These are phyloP conservation scores for Gasterosteus aculeatus DNA, from an alignment of 2,113 vertebrate species.

Conservation along the genomic window DNA sequence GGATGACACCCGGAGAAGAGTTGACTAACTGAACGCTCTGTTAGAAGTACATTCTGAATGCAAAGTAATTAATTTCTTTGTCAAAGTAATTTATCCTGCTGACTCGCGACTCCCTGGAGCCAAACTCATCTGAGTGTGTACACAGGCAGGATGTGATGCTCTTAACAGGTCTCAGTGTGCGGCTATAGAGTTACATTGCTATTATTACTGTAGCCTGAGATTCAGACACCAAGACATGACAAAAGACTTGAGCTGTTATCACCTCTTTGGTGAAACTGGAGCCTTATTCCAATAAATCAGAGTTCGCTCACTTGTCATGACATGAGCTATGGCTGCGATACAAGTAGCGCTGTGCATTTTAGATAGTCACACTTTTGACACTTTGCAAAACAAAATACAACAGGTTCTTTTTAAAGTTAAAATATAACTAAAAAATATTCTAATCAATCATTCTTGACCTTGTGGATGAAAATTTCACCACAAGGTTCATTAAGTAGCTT, in stretches of 20 bases:
- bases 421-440: background rate
- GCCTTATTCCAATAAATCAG: slow-evolving; percentile 32
- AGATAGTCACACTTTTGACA: background rate
- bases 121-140: slow-evolving; percentile 57
- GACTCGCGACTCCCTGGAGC: slow-evolving; percentile 70
- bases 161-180: slow-evolving; percentile 47
- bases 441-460: background rate
- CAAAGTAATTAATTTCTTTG: slow-evolving; percentile 66
- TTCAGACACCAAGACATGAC: slow-evolving; percentile 58
- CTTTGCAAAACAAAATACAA: background rate
- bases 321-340: background rate
- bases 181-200: slow-evolving; percentile 59
- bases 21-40: slow-evolving; percentile 61
- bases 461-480: background rate
- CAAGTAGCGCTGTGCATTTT: background rate
- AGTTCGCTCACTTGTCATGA: background rate
- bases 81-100: slow-evolving; percentile 70
- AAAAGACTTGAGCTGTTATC: slow-evolving; percentile 44
- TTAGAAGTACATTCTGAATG: slow-evolving; percentile 66
- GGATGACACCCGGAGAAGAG: slow-evolving; percentile 43
- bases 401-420: background rate
- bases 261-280: slow-evolving; percentile 47
- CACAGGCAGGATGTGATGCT: slow-evolving; percentile 54
- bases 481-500: background rate
- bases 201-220: slow-evolving; percentile 56